A percentile compares a stretch with the other conserved stretches of the same genome.
Conservation (phyloP, 2,797 vertebrate genomes). For the Peromyscus nudipes region DNA sequence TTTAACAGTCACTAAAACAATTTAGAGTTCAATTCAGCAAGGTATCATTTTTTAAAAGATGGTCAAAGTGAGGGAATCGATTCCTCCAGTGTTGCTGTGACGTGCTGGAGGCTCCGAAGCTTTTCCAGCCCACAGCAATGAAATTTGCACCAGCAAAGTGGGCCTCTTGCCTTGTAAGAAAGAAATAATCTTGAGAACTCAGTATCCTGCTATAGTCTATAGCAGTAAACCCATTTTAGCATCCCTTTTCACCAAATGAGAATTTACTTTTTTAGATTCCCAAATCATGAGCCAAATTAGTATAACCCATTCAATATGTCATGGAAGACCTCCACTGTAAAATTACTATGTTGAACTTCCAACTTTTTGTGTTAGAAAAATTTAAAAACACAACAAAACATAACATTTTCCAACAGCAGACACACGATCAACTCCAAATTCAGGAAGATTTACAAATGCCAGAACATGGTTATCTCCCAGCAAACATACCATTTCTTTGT, state of each 20-base stretch:
- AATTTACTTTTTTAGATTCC: slow-evolving; percentile 56
- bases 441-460: slow-evolving; percentile 75
- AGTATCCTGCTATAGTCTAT: slow-evolving; percentile 75
- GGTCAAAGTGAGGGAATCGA: slow-evolving; percentile 46
- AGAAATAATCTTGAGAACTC: slow-evolving; percentile 57
- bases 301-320: slow-evolving; percentile 64
- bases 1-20: slow-evolving; percentile 85
- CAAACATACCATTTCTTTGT: slow-evolving; percentile 84
- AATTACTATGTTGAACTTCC: slow-evolving; percentile 50
- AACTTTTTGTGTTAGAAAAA: slow-evolving; percentile 72
- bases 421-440: slow-evolving; percentile 74
- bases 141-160: slow-evolving; percentile 73
- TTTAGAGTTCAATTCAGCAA: slow-evolving; percentile 83
- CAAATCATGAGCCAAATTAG: slow-evolving; percentile 80
- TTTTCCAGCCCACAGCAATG: slow-evolving; percentile 11
- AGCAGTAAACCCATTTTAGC: slow-evolving; percentile 73
- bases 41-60: slow-evolving; percentile 83
- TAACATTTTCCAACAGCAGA: slow-evolving; percentile 50
- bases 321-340: slow-evolving; percentile 59
- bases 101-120: slow-evolving; percentile 12
- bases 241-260: slow-evolving; percentile 72
- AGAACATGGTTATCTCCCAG: slow-evolving; percentile 75
- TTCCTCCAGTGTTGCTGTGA: not conserved
- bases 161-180: slow-evolving; percentile 66
- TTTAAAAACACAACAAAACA: slow-evolving; percentile 17